Base-by-base conservation (phyloP, 2,113 vertebrate genomes). In the Callaeas wilsoni region DNA sequence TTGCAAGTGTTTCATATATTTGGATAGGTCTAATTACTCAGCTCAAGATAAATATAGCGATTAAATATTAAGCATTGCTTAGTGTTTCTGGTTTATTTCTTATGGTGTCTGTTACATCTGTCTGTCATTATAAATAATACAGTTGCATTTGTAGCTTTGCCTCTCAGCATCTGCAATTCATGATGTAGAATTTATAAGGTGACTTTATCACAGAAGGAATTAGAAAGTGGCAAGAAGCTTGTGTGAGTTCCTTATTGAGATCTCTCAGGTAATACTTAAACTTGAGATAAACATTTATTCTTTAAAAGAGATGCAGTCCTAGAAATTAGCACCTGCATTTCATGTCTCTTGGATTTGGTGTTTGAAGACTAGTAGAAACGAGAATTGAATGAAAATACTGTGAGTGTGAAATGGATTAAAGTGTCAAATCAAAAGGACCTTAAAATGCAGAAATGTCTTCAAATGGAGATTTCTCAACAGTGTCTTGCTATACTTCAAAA, bases 401-500 rank as follows among this genome's bases (percentile, higher is more conserved):
- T n/a, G 47, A 10, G 73, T 64, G 92, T 89, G 78, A 89, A 90
- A 94, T 82, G 47, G 55, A 89, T 77, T 73, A 82, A 86, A 68
- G 5, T 65, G 41, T 84, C 46, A 84, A 49, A 75, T 92, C 91
- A 92, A 87, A 93, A 86, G 78, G 27, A n/a, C 2, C 41, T 87
- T 84, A 71, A 77, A 90, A 92, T 52, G 57, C 29, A 93, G 56
- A 82, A 77, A 78, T 46, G 33, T 46, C 70, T 97, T 95, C 80
- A 94, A 92, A 74, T 56, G 52, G 57, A 93, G 37, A 78, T 91
- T 89, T 95, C 50, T 93, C 44, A 64, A 70, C 56, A 73, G 29
- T 44, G 39, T 86, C 52, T 69, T 13, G 1, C 70, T 84, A 35
- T 81, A 56, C 86, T 97, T 96, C 80, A 93, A 84, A 94, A 89